Evolutionary conservation across 1,140 invertebrate species (phyloP), one percentile per base, ranked within the genome.

Genomic region (Maniola jurtina): DNA sequence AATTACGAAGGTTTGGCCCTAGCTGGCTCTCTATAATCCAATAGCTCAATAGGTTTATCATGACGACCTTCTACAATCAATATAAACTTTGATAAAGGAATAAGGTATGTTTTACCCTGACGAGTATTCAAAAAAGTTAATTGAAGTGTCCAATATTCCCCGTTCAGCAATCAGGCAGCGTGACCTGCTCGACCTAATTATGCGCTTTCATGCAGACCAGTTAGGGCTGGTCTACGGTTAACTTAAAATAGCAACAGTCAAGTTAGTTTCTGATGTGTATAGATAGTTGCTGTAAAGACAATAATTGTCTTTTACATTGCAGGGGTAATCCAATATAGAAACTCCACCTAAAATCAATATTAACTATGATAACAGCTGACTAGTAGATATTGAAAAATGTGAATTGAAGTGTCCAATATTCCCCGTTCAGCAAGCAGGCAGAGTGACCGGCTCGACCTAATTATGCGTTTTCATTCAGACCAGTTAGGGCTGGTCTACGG

Each of bases 161-260:
- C 48, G 25, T 52, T 66, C 50, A 61, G 50, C 15, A 1, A 50
- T 4, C 6, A 50, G 7, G 16, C 14, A 50, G 11, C 52, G 52
- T 61, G 65, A 61, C 65, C 64, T 52, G 59, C 61, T 68, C 47
- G 66, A 68, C 66, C 66, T 57, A 64, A 50, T 68, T 68, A 64
- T 56, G 61, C 57, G 16, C 52, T 64, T 57, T 61, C 65, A 67
- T 62, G 48, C 52, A 56, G 16, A 15, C 40, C 13, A 11, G 38
- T 10, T 59, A 33, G 14, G 25, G 40, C 57, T 59, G 1, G 57
- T 33, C 52, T 35, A 35, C 11, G 52, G 13, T 13, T 5, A 35
- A 52, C 2, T 25, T 52, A 33, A 25, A 25, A 52, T 52, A 52
- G 7, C 25, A 25, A 25, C 25, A 25, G 1, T 25, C 25, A 25